Conservation (phyloP, 1,140 invertebrate genomes). For the Drosophila subpulchrella region DNA sequence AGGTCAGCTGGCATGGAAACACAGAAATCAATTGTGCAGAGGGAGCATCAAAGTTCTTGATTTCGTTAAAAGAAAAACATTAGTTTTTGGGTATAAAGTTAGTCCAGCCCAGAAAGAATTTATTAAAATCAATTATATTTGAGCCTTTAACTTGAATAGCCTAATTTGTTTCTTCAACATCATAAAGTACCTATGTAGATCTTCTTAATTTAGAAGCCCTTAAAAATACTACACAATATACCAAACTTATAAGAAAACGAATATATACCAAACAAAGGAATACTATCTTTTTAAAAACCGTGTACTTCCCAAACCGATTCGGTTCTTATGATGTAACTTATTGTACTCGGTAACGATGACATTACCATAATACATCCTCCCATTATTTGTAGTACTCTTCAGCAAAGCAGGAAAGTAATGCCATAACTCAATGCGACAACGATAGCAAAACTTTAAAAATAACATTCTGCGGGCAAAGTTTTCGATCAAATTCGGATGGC, state of each 20-base stretch:
- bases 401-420: neutral
- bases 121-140: too few species aligned
- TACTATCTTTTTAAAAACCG: too few species aligned
- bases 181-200: too few species aligned
- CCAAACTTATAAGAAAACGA: too few species aligned
- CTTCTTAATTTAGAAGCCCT: too few species aligned
- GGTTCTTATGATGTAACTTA: neutral
- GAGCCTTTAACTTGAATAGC: too few species aligned
- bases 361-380: too few species aligned
- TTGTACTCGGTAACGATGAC: neutral
- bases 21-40: neutral
- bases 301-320: neutral
- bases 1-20: slow-evolving; percentile 19
- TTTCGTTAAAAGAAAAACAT: neutral
- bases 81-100: too few species aligned
- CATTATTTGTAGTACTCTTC: neutral
- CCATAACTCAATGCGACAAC: slow-evolving; percentile 26
- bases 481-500: slow-evolving; percentile 38
- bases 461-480: slow-evolving; percentile 32
- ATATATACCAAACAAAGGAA: too few species aligned
- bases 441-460: slow-evolving; percentile 29
- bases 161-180: too few species aligned
- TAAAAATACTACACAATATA: too few species aligned
- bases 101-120: too few species aligned
- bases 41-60: neutral